phyloP scores from a whole-genome alignment of 2,113 vertebrate genomes.

The Pimephales promelas region DNA sequence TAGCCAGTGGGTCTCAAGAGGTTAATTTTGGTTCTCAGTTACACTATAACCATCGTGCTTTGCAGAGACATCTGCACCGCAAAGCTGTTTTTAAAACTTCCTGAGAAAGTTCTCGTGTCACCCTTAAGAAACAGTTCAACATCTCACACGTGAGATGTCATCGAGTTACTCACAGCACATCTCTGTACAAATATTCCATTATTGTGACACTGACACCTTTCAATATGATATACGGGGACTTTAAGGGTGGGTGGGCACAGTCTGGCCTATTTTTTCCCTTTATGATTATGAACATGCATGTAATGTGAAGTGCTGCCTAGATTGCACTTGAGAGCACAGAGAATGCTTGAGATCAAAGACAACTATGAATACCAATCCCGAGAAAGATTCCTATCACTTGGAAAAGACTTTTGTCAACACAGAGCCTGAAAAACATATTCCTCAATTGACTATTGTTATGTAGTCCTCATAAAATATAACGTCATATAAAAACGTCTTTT shows the following conservation, averaged over 20 bases:
- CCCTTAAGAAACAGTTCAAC: conserved; percentile 30
- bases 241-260: not conserved
- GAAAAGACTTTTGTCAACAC: not conserved
- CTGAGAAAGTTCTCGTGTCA: conserved; percentile 62
- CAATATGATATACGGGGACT: not conserved
- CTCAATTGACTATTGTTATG: not conserved
- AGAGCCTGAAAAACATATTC: not conserved
- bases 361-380: not conserved
- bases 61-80: conserved; percentile 36
- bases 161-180: not conserved
- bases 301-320: not conserved
- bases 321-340: not conserved
- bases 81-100: conserved; percentile 57
- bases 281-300: not conserved
- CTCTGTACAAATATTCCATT: not conserved
- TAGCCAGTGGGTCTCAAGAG: not conserved
- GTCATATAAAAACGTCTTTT: too few relatives aligned
- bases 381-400: not conserved
- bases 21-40: conserved; percentile 29
- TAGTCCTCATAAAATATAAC: not conserved
- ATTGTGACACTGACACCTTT: not conserved
- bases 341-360: not conserved
- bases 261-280: not conserved
- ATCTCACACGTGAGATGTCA: not conserved
- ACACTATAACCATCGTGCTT: conserved; percentile 32